Conservation (phyloP, 1,140 invertebrate genomes). For the Paramacrobiotus metropolitanus region DNA sequence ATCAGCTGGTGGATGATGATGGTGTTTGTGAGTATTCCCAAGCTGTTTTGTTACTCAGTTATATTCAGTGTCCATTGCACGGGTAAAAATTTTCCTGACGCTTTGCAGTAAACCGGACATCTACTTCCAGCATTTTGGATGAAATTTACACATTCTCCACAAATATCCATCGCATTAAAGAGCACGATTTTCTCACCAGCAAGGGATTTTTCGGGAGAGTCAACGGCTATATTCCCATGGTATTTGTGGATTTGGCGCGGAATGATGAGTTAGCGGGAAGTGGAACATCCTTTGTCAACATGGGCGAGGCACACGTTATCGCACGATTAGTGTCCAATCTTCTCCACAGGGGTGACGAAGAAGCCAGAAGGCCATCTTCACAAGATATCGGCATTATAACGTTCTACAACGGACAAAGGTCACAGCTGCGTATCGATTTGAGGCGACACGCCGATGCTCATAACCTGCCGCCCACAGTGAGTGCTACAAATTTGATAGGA, state of each 20-base stretch:
- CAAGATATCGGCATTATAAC: too few relatives aligned
- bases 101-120: too few relatives aligned
- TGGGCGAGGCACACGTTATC: conserved; percentile 87
- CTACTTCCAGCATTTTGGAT: too few relatives aligned
- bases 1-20: too few relatives aligned
- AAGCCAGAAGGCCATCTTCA: conserved; percentile 97
- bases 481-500: too few relatives aligned
- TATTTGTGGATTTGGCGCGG: conserved; percentile 80
- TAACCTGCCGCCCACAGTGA: conserved; percentile 79
- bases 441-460: conserved; percentile 99
- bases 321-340: conserved; percentile 88
- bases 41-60: too few relatives aligned
- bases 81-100: too few relatives aligned
- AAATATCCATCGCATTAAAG: conserved; percentile 57
- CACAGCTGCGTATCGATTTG: conserved; percentile 87
- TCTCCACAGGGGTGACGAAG: conserved; percentile 76
- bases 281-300: conserved; percentile 90
- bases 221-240: conserved; percentile 81
- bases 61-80: too few relatives aligned
- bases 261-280: conserved; percentile 96
- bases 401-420: too few relatives aligned
- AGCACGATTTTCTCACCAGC: conserved; percentile 60
- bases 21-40: too few relatives aligned
- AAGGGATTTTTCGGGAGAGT: conserved; percentile 99
- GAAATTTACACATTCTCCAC: too few relatives aligned